phyloP scores from a whole-genome alignment of 35 echinoderm and acorn worm species.

The Ophiothrix spiculata region DNA sequence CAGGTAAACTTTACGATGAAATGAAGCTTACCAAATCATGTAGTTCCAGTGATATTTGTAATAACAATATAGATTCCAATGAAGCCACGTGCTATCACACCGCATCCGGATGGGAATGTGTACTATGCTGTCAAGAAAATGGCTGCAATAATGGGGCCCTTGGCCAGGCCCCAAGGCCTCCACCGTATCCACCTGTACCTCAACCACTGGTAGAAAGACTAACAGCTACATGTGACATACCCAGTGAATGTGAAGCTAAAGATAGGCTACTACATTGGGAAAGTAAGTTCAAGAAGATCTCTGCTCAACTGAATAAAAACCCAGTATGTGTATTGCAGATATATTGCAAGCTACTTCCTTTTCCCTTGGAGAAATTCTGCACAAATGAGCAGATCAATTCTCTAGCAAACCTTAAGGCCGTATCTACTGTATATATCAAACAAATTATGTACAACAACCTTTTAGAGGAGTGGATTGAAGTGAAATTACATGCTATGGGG shows the following conservation, averaged over 20 bases:
- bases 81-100: slow-evolving; percentile 42
- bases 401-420: no score
- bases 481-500: no score
- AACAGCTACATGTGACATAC: slow-evolving; percentile 16
- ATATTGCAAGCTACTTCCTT: no score
- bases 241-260: neutral
- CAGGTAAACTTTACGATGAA: slow-evolving; percentile 55
- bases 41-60: slow-evolving; percentile 22
- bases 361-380: no score
- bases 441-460: no score
- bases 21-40: slow-evolving; percentile 55
- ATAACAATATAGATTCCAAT: neutral
- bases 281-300: no score
- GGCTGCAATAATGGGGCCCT: slow-evolving; percentile 49
- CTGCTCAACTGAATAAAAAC: no score
- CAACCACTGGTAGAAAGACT: slow-evolving; percentile 50
- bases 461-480: no score
- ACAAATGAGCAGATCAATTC: no score
- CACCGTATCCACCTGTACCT: slow-evolving; percentile 64
- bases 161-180: slow-evolving; percentile 46
- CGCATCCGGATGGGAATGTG: slow-evolving; percentile 31
- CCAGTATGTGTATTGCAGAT: no score
- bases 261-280: slow-evolving; percentile 19
- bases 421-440: no score
- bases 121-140: slow-evolving; percentile 43